Evolutionary conservation across 2,113 vertebrate species (phyloP).

Genomic region (Petroica traversi): DNA sequence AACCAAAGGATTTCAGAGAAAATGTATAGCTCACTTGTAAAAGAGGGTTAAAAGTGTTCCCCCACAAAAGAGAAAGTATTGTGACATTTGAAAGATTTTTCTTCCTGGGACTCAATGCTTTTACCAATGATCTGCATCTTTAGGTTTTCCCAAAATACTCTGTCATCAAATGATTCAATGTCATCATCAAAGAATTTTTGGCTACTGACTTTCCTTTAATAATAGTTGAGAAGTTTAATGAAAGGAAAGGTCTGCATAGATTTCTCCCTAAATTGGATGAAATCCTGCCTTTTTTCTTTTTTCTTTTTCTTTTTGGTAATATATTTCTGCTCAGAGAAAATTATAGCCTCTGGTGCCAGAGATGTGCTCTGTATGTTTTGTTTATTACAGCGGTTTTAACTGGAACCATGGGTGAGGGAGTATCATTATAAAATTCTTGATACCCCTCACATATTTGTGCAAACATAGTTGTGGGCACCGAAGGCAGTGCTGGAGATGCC

Average conservation of each 20-base stretch:
- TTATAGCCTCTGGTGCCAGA: conserved; percentile 75
- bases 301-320: conserved; percentile 55
- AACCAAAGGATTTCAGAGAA: background rate
- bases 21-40: background rate
- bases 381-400: conserved; percentile 74
- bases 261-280: conserved; percentile 75
- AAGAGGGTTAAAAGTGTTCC: conserved; percentile 19
- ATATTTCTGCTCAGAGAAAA: conserved; percentile 77
- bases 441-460: conserved; percentile 63
- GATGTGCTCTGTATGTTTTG: conserved; percentile 74
- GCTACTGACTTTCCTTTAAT: conserved; percentile 74
- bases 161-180: conserved; percentile 70
- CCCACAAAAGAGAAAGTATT: conserved; percentile 50
- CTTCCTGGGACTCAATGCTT: conserved; percentile 41
- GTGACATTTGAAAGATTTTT: conserved; percentile 56
- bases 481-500: background rate
- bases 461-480: conserved; percentile 52
- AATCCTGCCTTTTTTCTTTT: conserved; percentile 44
- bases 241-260: conserved; percentile 71
- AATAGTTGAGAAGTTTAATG: conserved; percentile 76
- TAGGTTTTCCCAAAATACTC: conserved; percentile 55
- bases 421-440: conserved; percentile 77
- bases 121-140: conserved; percentile 49
- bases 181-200: conserved; percentile 76
- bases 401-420: conserved; percentile 61